Base-by-base conservation (phyloP, 2,888 invertebrate genomes). In the Saturnia pavonia region DNA sequence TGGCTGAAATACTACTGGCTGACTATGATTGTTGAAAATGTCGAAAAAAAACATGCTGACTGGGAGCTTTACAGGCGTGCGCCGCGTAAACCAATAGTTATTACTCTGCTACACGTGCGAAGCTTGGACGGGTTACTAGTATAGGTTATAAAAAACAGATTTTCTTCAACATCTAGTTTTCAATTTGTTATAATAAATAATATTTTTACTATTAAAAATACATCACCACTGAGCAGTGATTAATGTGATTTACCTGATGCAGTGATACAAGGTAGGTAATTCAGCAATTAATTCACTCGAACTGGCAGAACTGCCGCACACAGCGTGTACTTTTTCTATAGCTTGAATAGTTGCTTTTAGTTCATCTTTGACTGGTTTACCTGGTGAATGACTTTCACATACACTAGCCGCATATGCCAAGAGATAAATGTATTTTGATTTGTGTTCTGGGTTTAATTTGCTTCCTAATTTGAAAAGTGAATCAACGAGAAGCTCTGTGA, bases 391-490 rank as follows among this genome's bases (percentile, higher is more conserved):
- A 0, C 95, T 95, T 87, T 99, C 99, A 77, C 97, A 97, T 0
- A 99, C 99, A 87, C 98, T 98, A 0, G 99, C 97, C 1, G 99
- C 97, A 91, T 99, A 99, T 1, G 99, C 99, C 80, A 99, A 90
- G 72, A 99, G 94, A 88, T 97, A 97, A 86, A 99, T 97, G 87
- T 99, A 99, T 88, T 99, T 99, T 11, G 98, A 97, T 91, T 99
- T 99, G 88, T 99, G 99, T 83, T 99, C 99, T 0, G 98, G 98
- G 91, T 99, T 99, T 71, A 99, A 92, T 92, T 99, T 98, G 25
- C 97, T 96, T n/a, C 97, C 98, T 1, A 98, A 97, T 87, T 98
- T 98, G 87, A 99, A 99, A 14, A 99, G 93, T 0, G 98, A 96
- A 87, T 99, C 99, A 3, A 99, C 97, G 3, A 99, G 93, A 65